Evolutionary conservation across 1,140 invertebrate species (phyloP), one percentile per base, ranked within the genome.

Genomic region (Danaus melanippus): DNA sequence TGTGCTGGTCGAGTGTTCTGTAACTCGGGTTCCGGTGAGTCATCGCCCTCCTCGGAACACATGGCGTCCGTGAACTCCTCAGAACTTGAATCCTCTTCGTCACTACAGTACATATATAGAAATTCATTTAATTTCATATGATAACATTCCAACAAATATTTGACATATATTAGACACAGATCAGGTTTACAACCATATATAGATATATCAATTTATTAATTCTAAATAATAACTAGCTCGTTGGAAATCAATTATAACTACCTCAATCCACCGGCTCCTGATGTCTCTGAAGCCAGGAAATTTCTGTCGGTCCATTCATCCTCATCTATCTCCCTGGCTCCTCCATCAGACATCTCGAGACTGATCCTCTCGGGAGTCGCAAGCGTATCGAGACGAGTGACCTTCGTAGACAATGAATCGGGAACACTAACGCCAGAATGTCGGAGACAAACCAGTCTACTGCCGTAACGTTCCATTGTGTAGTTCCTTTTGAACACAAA

Each of bases 301-400:
- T 97, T 97, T 53, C 94, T 90, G 66, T 96, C 95, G 1, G 95
- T 97, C 95, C 94, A 97, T 81, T 97, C 95, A 71, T 97, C 95
- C 78, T 97, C 95, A 73, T 97, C 95, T 79, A 96, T 95, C 84
- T 95, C 93, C 67, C 91, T 90, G 10, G 93, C 90, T 1, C 92
- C 88, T 59, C 92, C 88, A 63, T 92, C 89, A n/a, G 91, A 88
- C 80, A 89, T 68, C 78, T 90, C 67, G 77, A 92, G 17, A 86
- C 84, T 92, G 72, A 96, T 94, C 67, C 96, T 84, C 73, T 97
- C 96, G 0, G 95, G 95, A 4, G 74, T 83, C 10, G 70, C 60
- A 6, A 66, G 60, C 9, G 55, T 52, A 4, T 51, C 58, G 46
- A 46, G 8, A 53, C 94, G 1, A 93, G 93, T 2, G 58, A 39